Evolutionary conservation across 2,888 invertebrate species (phyloP).

Genomic region (Allolobophora icterica): DNA sequence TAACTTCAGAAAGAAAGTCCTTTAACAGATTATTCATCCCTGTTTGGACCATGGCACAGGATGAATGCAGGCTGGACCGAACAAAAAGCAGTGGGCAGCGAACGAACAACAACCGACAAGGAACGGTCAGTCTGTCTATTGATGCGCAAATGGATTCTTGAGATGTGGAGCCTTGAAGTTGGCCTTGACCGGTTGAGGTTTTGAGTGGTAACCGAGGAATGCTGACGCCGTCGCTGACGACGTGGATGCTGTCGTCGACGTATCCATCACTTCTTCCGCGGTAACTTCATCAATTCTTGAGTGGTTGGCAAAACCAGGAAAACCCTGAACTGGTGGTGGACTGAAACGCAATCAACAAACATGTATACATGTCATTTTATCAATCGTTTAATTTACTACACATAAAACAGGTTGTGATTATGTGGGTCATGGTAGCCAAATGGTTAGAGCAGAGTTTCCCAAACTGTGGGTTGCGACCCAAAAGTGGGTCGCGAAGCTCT

Average conservation of each 20-base stretch:
- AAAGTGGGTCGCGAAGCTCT: no score
- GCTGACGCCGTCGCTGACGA: not conserved
- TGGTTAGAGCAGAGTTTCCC: no score
- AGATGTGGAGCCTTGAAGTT: not conserved
- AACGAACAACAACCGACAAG: not conserved
- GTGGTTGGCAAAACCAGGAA: constrained; percentile 17
- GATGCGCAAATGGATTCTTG: constrained; percentile 22
- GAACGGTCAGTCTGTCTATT: not conserved
- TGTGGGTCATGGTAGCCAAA: not conserved
- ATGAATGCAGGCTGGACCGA: constrained; percentile 9
- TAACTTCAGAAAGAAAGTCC: not conserved
- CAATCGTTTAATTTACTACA: not conserved
- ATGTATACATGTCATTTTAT: not conserved
- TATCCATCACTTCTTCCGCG: constrained; percentile 36
- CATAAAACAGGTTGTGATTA: not conserved
- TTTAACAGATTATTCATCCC: not conserved
- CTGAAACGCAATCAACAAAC: not conserved
- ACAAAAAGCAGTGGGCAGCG: not conserved
- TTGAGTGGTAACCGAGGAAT: not conserved
- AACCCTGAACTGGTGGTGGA: constrained; percentile 18
- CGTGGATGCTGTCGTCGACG: not conserved
- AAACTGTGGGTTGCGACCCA: no score
- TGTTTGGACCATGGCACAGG: not conserved
- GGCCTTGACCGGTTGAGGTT: constrained; percentile 23
- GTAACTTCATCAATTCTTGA: not conserved